phyloP scores from a whole-genome alignment of 2,797 vertebrate genomes.

The Heterohyrax brucei region DNA sequence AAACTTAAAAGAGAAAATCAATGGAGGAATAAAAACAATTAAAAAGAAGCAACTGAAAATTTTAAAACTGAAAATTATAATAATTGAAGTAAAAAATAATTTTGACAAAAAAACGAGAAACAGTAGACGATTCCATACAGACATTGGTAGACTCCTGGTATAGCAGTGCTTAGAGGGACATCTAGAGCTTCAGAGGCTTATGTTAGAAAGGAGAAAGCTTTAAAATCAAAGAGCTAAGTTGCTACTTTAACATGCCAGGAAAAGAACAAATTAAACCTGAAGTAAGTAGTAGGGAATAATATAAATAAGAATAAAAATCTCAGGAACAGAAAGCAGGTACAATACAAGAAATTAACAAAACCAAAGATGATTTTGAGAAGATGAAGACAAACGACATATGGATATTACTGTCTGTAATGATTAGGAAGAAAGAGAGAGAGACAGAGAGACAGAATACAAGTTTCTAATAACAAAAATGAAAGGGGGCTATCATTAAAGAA shows the following conservation, averaged over 20 bases:
- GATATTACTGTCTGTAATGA: too few relatives aligned
- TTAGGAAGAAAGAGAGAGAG: too few relatives aligned
- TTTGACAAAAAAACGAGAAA: background rate
- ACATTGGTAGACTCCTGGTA: background rate
- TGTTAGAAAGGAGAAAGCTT: background rate
- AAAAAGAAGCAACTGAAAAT: constrained; percentile 12
- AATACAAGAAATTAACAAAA: background rate
- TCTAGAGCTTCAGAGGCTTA: background rate
- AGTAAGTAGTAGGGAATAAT: background rate
- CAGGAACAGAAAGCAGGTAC: background rate
- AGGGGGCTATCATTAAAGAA: background rate
- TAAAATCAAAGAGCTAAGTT: background rate
- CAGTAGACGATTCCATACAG: background rate
- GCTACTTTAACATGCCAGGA: background rate
- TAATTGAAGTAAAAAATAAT: background rate
- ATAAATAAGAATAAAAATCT: background rate
- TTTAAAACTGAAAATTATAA: background rate
- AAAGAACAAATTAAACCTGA: background rate
- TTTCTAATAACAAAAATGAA: too few relatives aligned
- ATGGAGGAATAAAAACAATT: background rate
- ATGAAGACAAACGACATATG: background rate
- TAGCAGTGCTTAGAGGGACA: background rate
- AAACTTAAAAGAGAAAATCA: background rate
- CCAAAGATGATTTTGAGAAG: background rate
- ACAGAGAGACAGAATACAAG: too few relatives aligned